phyloP scores from a whole-genome alignment of 2,113 vertebrate species.

The Pteruthius melanotis region DNA sequence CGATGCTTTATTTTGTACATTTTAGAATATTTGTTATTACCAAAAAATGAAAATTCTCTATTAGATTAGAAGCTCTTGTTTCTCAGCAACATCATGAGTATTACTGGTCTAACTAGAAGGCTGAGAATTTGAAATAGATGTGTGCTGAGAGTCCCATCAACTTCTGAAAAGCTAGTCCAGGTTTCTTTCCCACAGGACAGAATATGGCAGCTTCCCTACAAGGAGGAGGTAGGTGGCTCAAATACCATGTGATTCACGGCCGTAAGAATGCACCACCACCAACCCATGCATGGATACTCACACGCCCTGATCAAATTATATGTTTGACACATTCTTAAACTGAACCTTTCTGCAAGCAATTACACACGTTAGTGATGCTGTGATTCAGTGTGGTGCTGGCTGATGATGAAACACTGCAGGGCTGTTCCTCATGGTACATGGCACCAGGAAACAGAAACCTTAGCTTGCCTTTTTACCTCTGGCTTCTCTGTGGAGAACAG shows the following conservation, averaged over 20 bases:
- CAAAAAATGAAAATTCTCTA: background rate
- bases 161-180: background rate
- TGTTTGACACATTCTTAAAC: constrained; percentile 37
- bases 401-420: background rate
- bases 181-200: background rate
- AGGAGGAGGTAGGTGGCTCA: background rate
- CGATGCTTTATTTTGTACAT: background rate
- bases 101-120: background rate
- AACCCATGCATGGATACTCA: background rate
- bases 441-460: background rate
- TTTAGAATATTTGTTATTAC: background rate
- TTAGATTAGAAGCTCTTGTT: background rate
- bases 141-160: background rate
- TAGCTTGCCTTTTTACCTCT: background rate
- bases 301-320: constrained; percentile 35
- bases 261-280: background rate
- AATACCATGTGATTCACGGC: background rate
- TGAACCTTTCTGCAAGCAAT: constrained; percentile 28
- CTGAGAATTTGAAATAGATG: background rate
- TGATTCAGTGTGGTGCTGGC: constrained; percentile 14
- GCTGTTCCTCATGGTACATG: background rate
- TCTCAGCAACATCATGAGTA: background rate
- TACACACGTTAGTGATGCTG: background rate
- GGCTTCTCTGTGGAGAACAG: background rate
- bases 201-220: background rate